Evolutionary conservation across 2,113 vertebrate species (phyloP).

Genomic region (Pristiophorus japonicus): DNA sequence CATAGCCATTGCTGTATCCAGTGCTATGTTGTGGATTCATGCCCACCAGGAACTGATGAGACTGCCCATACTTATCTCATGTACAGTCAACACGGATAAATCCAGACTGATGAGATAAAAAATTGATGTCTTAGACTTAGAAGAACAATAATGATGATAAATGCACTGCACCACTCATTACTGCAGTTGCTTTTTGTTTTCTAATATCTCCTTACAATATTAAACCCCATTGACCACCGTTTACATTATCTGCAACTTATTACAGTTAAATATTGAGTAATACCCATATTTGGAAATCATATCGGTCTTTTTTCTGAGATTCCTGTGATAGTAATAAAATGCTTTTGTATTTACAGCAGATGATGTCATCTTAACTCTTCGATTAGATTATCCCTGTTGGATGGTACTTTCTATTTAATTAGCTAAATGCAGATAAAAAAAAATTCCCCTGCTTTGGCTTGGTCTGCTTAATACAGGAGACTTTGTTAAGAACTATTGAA

Average conservation of each 20-base stretch:
- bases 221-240: too few species aligned
- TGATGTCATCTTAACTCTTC: background rate
- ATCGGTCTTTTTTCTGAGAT: background rate
- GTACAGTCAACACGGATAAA: background rate
- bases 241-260: too few species aligned
- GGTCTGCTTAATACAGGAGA: background rate
- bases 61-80: background rate
- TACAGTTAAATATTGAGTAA: too few species aligned
- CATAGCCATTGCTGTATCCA: too few species aligned
- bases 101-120: background rate
- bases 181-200: too few species aligned
- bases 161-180: too few species aligned
- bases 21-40: background rate
- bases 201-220: too few species aligned
- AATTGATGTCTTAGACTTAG: too few species aligned
- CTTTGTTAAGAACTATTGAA: background rate
- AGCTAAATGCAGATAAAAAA: background rate
- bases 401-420: background rate
- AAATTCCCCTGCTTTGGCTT: background rate
- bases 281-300: background rate
- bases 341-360: background rate
- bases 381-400: background rate
- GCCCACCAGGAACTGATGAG: background rate
- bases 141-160: too few species aligned
- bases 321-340: background rate